Evolutionary conservation across 2,888 invertebrate species (phyloP), one percentile per base, ranked within the genome.

Genomic region (Stenurella melanura): DNA sequence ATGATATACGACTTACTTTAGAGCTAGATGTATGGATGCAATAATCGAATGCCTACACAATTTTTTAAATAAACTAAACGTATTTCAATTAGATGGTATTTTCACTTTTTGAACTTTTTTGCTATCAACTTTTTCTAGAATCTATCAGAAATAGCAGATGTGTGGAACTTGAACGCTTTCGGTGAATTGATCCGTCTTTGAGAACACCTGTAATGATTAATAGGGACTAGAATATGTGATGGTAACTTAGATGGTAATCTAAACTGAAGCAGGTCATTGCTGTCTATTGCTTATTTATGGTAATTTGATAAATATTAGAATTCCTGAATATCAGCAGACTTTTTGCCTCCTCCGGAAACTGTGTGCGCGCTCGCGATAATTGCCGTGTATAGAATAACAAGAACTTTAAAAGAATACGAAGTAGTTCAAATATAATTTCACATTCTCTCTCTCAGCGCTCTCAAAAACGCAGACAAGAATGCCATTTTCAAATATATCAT

Each of bases 1-100:
- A 67, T 67, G 54, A 67, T 54, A 54, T 18, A 58, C 58, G 58
- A 58, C 21, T 58, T 58, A 19, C 3, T 58, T 21, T 19, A 21
- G 0, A 26, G 21, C 4, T 26, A 26, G 21, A 26, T 26, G 11
- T 5, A 50, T 50, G 0, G 15, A 50, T 6, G n/a, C 12, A n/a
- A n/a, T 50, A 2, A 42, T 15, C 1, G 42, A 42, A 42, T 57
- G 9, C 18, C 7, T 57, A n/a, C 18, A n/a, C 18, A 57, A 10
- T 57, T 17, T 57, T 57, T 57, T 4, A 18, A 19, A 19, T 57
- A 18, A 17, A 17, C 1, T 58, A 58, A 58, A 58, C 6, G 58
- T 58, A 58, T 18, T 18, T 10, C 7, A 9, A 58, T 58, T 58
- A 58, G 58, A 12, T 58, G 21, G 21, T 19, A 58, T 11, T 21